These are phyloP conservation scores for Drosophila santomea DNA, from an alignment of 1,140 invertebrate species.

Conservation along the genomic window DNA sequence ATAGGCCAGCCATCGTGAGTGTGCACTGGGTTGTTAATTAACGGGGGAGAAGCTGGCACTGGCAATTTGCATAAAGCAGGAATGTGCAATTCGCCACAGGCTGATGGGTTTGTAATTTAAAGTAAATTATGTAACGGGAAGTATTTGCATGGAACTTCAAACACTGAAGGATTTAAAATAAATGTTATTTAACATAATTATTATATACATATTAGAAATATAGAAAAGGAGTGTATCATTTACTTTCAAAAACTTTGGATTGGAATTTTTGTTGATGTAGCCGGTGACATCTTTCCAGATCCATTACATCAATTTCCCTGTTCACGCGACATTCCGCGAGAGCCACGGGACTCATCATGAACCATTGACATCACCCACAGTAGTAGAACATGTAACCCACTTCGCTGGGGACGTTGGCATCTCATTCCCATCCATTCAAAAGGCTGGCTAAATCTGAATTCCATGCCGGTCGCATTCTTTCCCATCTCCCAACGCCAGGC, in stretches of 20 bases:
- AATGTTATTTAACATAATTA: too few relatives aligned
- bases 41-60: conserved; percentile 9
- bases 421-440: conserved; percentile 64
- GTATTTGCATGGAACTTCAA: not conserved
- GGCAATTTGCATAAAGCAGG: conserved; percentile 16
- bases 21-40: conserved; percentile 24
- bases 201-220: too few relatives aligned
- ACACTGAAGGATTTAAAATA: too few relatives aligned
- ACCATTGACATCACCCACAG: conserved; percentile 39
- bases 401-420: conserved; percentile 14
- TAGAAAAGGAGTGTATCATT: too few relatives aligned
- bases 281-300: conserved; percentile 5
- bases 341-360: not conserved
- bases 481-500: conserved; percentile 61
- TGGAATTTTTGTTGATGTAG: not conserved
- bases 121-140: not conserved
- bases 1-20: conserved; percentile 12
- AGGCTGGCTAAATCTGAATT: conserved; percentile 54
- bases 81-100: not conserved
- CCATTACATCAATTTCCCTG: conserved; percentile 18
- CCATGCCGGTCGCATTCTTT: conserved; percentile 63
- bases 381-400: conserved; percentile 33
- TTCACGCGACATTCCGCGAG: conserved; percentile 37
- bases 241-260: not conserved
- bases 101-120: not conserved